Evolutionary conservation across 2,888 invertebrate species (phyloP), one percentile per base, ranked within the genome.

Genomic region (Thereva nobilitata): DNA sequence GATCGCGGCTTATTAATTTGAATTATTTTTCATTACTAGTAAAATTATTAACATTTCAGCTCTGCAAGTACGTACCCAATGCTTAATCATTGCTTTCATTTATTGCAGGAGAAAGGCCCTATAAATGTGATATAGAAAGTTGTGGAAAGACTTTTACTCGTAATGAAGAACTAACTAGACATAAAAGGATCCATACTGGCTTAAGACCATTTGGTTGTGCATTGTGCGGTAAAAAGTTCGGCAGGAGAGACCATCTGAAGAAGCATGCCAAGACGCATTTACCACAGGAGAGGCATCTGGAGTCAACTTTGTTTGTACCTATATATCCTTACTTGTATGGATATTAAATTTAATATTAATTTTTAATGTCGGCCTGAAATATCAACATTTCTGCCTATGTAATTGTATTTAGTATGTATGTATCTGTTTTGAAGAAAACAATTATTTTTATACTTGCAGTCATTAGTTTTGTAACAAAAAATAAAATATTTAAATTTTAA

Each of bases 171-270:
- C 79, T 95, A 73, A 95, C 95, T 0, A 85, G 95, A n/a, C 95
- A 95, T 78, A 92, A 92, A 76, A 84, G 94, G 71, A 95, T 95
- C 54, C 95, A 95, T 78, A 91, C 93, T 0, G 94, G 94, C 0
- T 82, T 93, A 0, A 84, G 93, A 54, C 93, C 96, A 0, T 96
- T 90, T 78, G 87, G 92, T 0, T 97, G 97, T 77, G 83, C 86
- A 0, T 87, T 90, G 12, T 97, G 97, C 76, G 92, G 93, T 4
- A 97, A 97, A 82, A 87, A 91, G 70, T 97, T 97, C 77, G 96
- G 96, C 0, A 85, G 97, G 50, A 90, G 95, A 73, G 97, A 97
- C 78, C 97, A 97, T 78, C 83, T 97, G 67, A 95, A 95, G 81
- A 97, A 97, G 75, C 97, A 97, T 77, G 89, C 90, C 67, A 87